phyloP scores from a whole-genome alignment of 2,113 vertebrate genomes.

The Vombatus ursinus region DNA sequence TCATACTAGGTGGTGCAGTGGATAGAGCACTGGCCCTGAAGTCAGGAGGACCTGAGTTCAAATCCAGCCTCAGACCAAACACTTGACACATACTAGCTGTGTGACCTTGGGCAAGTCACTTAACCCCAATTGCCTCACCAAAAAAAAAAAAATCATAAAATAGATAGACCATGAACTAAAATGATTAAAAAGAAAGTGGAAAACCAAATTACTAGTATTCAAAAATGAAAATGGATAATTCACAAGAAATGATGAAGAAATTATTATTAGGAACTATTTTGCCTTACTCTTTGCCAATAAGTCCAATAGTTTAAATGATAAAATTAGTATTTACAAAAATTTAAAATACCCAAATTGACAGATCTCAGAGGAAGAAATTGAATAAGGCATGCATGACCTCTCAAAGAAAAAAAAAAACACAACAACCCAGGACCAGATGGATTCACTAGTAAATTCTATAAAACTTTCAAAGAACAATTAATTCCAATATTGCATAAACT shows the following conservation, averaged over 20 bases:
- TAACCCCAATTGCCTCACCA: too few species aligned
- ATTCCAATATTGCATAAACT: background rate
- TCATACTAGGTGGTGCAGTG: too few species aligned
- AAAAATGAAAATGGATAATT: background rate
- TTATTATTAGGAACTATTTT: background rate
- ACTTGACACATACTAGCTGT: too few species aligned
- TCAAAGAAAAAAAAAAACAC: background rate
- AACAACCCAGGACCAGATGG: background rate
- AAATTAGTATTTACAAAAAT: background rate
- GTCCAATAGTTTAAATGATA: background rate
- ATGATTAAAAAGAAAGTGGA: background rate
- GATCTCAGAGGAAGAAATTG: background rate
- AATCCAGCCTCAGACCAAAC: too few species aligned
- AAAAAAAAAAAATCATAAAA: background rate
- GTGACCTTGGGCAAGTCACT: too few species aligned
- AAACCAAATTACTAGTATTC: background rate
- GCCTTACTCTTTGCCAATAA: background rate
- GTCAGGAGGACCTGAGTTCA: too few species aligned
- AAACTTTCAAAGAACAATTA: background rate
- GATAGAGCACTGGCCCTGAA: too few species aligned
- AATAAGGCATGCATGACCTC: background rate
- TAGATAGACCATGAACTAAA: background rate
- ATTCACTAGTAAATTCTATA: background rate
- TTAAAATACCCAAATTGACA: background rate
- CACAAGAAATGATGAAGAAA: background rate